These are phyloP conservation scores for Clarias pachynema DNA, from an alignment of 2,797 vertebrate genomes.

Conservation along the genomic window DNA sequence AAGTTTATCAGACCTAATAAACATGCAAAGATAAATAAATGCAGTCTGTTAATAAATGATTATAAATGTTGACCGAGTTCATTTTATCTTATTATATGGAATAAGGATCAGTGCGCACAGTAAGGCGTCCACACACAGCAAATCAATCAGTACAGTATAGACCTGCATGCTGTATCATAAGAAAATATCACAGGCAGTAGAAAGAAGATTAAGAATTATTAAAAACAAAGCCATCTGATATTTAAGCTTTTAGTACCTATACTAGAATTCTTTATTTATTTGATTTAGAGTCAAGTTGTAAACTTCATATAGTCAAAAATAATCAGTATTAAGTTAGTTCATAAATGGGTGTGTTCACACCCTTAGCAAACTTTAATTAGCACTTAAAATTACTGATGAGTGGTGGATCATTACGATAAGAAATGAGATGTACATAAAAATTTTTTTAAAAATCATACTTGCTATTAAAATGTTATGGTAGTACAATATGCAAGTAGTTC, in stretches of 20 bases:
- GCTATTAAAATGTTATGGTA: not conserved
- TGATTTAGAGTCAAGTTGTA: not conserved
- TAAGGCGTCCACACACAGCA: conserved; percentile 1
- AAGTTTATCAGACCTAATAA: conserved; percentile 29
- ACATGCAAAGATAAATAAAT: conserved; percentile 33
- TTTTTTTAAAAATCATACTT: not conserved
- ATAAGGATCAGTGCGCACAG: not conserved
- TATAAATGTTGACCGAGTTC: not conserved
- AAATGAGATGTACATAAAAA: not conserved
- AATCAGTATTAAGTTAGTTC: not conserved
- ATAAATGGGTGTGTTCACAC: not conserved
- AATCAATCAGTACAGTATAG: conserved; percentile 1
- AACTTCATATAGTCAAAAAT: not conserved
- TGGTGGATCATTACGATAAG: not conserved
- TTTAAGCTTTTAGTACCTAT: not conserved
- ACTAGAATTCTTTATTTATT: not conserved
- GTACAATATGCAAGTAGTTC: not conserved
- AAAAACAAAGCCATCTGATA: not conserved
- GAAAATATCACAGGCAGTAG: not conserved
- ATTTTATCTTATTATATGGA: not conserved
- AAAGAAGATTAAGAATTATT: not conserved
- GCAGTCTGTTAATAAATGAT: conserved; percentile 37
- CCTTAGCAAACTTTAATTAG: not conserved
- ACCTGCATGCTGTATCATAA: not conserved
- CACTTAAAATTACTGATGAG: not conserved